Conservation (phyloP, 2,888 invertebrate species). For the Acholoe squamosa region DNA sequence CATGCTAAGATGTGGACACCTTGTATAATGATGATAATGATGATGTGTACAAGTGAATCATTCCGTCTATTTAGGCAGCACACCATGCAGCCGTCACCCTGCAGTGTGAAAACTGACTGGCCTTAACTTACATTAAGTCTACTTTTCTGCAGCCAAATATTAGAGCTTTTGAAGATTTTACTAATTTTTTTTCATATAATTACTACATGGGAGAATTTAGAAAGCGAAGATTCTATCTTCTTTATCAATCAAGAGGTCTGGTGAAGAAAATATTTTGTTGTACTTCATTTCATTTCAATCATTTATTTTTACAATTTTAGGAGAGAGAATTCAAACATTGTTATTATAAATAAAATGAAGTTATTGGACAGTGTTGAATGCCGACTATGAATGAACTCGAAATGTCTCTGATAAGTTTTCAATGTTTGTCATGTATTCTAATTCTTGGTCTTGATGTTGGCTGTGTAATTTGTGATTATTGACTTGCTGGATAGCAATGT, state of each 20-base stretch:
- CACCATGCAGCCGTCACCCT: constrained; percentile 48
- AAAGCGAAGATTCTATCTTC: too few relatives aligned
- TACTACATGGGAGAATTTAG: too few relatives aligned
- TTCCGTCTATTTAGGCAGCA: neutral
- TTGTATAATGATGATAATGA: neutral
- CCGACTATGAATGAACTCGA: too few relatives aligned
- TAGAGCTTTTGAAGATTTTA: too few relatives aligned
- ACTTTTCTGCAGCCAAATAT: neutral
- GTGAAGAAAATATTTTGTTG: too few relatives aligned
- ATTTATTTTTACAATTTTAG: too few relatives aligned
- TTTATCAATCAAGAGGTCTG: too few relatives aligned
- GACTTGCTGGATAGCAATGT: neutral
- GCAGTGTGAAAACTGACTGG: neutral
- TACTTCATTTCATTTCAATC: too few relatives aligned
- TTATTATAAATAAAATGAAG: too few relatives aligned
- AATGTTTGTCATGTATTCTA: neutral
- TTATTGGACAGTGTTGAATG: too few relatives aligned
- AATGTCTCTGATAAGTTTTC: neutral
- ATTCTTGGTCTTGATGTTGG: neutral
- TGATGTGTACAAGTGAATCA: neutral
- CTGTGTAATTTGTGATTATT: neutral
- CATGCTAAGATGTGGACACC: constrained; percentile 25
- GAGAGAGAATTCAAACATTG: too few relatives aligned
- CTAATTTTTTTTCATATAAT: too few relatives aligned
- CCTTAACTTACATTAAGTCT: neutral